Conservation (phyloP, 2,113 vertebrate species). For the Chauna torquata region DNA sequence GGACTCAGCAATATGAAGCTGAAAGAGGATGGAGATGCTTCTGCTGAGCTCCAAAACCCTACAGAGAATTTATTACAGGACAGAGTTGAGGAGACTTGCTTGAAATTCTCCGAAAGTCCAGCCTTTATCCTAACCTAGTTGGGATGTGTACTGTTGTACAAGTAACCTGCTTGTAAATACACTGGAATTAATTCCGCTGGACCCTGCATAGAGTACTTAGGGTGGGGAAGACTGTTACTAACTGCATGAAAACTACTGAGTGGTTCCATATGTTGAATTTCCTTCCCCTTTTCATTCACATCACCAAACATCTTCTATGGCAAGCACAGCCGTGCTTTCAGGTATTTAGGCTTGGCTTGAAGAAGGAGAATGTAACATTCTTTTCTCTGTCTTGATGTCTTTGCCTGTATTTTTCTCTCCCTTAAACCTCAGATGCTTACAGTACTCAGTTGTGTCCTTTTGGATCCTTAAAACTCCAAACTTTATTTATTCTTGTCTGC, state of each 20-base stretch:
- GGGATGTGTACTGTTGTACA: background rate
- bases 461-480: background rate
- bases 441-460: background rate
- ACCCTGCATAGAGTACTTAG: background rate
- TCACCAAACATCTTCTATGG: background rate
- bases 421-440: background rate
- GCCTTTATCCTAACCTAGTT: background rate
- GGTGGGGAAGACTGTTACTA: background rate
- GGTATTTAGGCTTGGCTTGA: background rate
- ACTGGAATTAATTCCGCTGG: background rate
- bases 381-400: background rate
- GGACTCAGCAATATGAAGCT: background rate
- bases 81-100: background rate
- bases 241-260: background rate
- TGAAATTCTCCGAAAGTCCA: background rate
- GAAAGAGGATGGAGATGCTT: background rate
- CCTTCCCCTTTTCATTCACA: background rate
- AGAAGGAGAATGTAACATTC: background rate
- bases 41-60: background rate
- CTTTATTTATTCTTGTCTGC: background rate
- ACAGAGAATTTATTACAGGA: background rate
- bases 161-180: background rate
- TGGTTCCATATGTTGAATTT: background rate
- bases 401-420: background rate
- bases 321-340: background rate